Evolutionary conservation across 2,888 invertebrate genomes (phyloP), one percentile per base, ranked within the genome.

Genomic region (Perizoma affinitatum): DNA sequence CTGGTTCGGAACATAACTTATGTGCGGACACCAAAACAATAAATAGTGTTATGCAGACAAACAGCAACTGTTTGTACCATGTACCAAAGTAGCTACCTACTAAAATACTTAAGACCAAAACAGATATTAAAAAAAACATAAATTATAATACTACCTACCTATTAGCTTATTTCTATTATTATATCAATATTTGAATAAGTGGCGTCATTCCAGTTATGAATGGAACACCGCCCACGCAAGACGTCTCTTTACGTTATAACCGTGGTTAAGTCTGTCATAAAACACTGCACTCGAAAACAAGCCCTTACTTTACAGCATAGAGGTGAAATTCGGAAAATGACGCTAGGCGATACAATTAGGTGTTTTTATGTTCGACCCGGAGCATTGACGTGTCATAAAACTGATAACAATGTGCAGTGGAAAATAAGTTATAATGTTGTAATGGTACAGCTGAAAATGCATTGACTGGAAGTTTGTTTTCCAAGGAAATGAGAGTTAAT

Each of bases 141-240:
- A n/a, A n/a, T n/a, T n/a, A n/a, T n/a, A n/a, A n/a, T n/a, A n/a
- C n/a, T n/a, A n/a, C n/a, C n/a, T n/a, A n/a, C n/a, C n/a, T n/a
- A n/a, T n/a, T n/a, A n/a, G n/a, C n/a, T n/a, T n/a, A n/a, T n/a
- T n/a, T n/a, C n/a, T n/a, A 22, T 22, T 22, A 22, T 22, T 22
- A 22, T n/a, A 49, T 40, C n/a, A 49, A 55, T 50, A 54, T 60
- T 40, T 45, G 35, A 43, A 38, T 44, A 43, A 42, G 38, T 55
- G 55, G 56, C 61, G 61, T 61, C 61, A 61, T 45, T 8, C 43
- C n/a, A 46, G 6, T 56, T 56, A 56, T 61, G 61, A 61, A 61
- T 61, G 61, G 55, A 42, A 44, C 49, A 38, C 35, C 50, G 8
- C 54, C 42, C 51, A 54, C 54, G 48, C 51, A 36, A 22, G n/a